phyloP scores from a whole-genome alignment of 2,888 invertebrate genomes.

The Diarsia brunnea region DNA sequence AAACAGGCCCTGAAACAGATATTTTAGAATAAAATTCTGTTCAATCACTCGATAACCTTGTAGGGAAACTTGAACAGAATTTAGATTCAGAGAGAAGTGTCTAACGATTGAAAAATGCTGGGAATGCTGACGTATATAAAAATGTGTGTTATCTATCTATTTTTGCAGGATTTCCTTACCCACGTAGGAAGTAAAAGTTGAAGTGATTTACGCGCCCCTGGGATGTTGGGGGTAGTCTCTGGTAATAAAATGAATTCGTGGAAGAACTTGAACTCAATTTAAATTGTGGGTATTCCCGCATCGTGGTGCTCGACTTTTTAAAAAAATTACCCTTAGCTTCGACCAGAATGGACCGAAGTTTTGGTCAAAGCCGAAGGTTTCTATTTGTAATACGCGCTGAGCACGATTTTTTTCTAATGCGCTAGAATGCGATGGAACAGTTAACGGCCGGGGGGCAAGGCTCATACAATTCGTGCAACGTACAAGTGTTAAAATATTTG shows the following conservation, averaged over 20 bases:
- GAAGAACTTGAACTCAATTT: neutral
- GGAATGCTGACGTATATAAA: slow-evolving; percentile 34
- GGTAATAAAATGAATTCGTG: slow-evolving; percentile 32
- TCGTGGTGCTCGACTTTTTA: neutral
- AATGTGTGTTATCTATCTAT: slow-evolving; percentile 32
- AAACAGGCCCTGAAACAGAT: slow-evolving; percentile 26
- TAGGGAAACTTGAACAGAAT: slow-evolving; percentile 40
- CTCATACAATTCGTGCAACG: no score
- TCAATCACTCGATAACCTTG: slow-evolving; percentile 36
- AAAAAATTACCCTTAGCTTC: neutral
- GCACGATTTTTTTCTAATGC: neutral
- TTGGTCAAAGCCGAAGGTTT: neutral
- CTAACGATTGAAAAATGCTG: slow-evolving; percentile 47
- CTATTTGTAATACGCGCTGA: neutral
- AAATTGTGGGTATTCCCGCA: neutral
- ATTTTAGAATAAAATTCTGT: slow-evolving; percentile 43
- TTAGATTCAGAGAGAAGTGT: slow-evolving; percentile 39
- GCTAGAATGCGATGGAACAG: neutral
- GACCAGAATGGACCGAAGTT: neutral
- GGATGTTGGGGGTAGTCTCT: neutral
- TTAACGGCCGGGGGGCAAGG: neutral
- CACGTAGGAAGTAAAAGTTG: slow-evolving; percentile 46
- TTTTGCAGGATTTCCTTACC: slow-evolving; percentile 27
- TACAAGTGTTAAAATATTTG: neutral
- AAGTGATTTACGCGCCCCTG: slow-evolving; percentile 44